Conservation (phyloP, 2,113 vertebrate genomes). For the Lophius piscatorius region DNA sequence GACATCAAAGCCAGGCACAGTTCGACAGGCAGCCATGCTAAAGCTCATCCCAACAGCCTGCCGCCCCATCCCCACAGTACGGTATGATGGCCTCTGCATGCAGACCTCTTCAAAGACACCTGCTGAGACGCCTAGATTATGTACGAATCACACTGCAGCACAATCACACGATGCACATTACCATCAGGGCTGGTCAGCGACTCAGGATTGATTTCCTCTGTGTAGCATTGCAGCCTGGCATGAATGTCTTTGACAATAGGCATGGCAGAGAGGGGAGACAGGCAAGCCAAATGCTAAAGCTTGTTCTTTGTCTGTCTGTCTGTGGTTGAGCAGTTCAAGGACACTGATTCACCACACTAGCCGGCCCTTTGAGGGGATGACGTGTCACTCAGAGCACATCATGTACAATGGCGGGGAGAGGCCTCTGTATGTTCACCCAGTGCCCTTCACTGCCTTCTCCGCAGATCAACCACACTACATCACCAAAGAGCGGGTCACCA, state of each 20-base stretch:
- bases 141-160: slow-evolving; percentile 46
- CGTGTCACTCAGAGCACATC: slow-evolving; percentile 73
- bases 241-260: slow-evolving; percentile 43
- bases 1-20: slow-evolving; percentile 73
- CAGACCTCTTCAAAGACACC: slow-evolving; percentile 74
- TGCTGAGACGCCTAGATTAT: slow-evolving; percentile 67
- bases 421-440: slow-evolving; percentile 56
- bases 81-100: slow-evolving; percentile 56
- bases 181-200: slow-evolving; percentile 17
- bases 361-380: slow-evolving; percentile 73
- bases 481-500: slow-evolving; percentile 42
- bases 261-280: slow-evolving; percentile 41
- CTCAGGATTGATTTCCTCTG: slow-evolving; percentile 31
- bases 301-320: slow-evolving; percentile 70
- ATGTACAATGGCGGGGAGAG: slow-evolving; percentile 64
- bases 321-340: slow-evolving; percentile 77
- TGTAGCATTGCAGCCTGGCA: slow-evolving; percentile 18
- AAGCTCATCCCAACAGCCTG: slow-evolving; percentile 68
- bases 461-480: slow-evolving; percentile 27
- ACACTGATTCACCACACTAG: slow-evolving; percentile 77
- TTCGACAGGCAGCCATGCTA: slow-evolving; percentile 67
- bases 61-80: slow-evolving; percentile 40
- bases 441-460: slow-evolving; percentile 67
- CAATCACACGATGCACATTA: slow-evolving; percentile 30
- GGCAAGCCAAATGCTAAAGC: slow-evolving; percentile 53